A percentile compares a stretch with the other conserved stretches of the same genome.
phyloP scores from a whole-genome alignment of 2,113 vertebrate species.

The Pleuronectes platessa region DNA sequence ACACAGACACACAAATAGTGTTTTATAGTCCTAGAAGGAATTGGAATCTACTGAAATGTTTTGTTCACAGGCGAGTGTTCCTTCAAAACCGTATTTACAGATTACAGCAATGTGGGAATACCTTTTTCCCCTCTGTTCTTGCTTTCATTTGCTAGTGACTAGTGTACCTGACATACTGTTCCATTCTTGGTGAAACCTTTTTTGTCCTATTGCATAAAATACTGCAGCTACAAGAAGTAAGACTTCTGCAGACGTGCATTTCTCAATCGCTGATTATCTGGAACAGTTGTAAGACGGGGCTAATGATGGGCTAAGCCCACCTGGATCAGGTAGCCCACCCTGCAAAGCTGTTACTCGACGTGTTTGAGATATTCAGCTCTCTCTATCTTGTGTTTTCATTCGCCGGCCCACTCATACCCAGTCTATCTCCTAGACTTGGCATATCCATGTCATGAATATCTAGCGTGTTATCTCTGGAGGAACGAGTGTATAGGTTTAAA shows the following conservation, averaged over 20 bases:
- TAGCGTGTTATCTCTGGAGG: slow-evolving; percentile 16
- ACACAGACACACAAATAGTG: background rate
- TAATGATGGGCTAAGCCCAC: background rate
- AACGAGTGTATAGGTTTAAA: slow-evolving; percentile 45
- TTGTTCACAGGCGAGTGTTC: slow-evolving; percentile 36
- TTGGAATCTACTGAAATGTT: slow-evolving; percentile 41
- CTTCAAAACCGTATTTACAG: slow-evolving; percentile 55
- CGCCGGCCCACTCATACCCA: slow-evolving; percentile 16
- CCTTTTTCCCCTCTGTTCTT: background rate
- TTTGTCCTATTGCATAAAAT: slow-evolving; percentile 12
- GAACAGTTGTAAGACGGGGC: slow-evolving; percentile 1
- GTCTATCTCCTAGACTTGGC: slow-evolving; percentile 14
- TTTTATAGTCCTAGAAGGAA: slow-evolving; percentile 44
- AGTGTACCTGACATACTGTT: slow-evolving; percentile 21
- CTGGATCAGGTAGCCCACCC: background rate
- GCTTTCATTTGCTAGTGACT: slow-evolving; percentile 28
- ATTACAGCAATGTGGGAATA: slow-evolving; percentile 48
- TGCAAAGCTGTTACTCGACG: background rate
- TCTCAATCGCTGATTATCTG: background rate
- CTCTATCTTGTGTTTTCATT: background rate
- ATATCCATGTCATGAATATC: slow-evolving; percentile 23
- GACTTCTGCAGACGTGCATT: background rate
- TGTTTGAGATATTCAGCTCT: background rate
- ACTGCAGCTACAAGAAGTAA: background rate
- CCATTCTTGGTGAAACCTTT: slow-evolving; percentile 22